Conservation (phyloP, 92 coral and sea anemone species). For the Paragorgia papillata region DNA sequence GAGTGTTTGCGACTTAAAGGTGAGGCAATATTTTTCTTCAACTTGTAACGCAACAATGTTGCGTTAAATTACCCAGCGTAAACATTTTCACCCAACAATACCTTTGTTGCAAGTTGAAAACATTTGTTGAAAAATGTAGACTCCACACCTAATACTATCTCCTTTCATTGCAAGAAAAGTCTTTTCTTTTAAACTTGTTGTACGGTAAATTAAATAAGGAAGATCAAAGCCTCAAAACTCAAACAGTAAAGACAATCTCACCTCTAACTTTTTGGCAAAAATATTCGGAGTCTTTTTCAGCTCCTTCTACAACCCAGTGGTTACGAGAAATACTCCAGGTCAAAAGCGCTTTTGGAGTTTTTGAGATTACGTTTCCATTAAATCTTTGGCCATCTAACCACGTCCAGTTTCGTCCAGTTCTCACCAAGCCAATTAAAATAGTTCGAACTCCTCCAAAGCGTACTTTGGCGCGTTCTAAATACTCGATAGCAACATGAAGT, state of each 20-base stretch:
- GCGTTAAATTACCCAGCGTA: too few relatives aligned
- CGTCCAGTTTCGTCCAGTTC: slow-evolving; percentile 3
- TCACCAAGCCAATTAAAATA: slow-evolving; percentile 8
- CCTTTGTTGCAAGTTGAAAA: too few relatives aligned
- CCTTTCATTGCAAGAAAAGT: too few relatives aligned
- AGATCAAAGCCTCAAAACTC: too few relatives aligned
- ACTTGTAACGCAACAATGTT: too few relatives aligned
- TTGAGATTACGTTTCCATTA: background rate
- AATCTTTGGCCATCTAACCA: slow-evolving; percentile 12
- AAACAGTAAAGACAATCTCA: background rate
- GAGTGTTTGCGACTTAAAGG: too few relatives aligned
- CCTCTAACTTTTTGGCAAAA: slow-evolving; percentile 30
- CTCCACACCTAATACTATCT: too few relatives aligned
- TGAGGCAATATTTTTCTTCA: too few relatives aligned
- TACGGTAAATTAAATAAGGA: too few relatives aligned
- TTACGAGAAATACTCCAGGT: background rate
- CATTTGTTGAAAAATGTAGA: too few relatives aligned
- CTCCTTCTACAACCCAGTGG: slow-evolving; percentile 19
- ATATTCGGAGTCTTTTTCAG: background rate
- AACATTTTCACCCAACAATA: too few relatives aligned
- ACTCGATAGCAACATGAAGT: slow-evolving; percentile 7
- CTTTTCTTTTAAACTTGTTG: too few relatives aligned
- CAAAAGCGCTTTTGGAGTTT: slow-evolving; percentile 1
- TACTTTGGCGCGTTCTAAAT: slow-evolving; percentile 17
- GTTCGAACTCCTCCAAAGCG: background rate